A percentile compares a stretch with the other conserved stretches of the same genome.
Evolutionary conservation across 1,140 invertebrate species (phyloP).

Genomic region (Drosophila ambigua): DNA sequence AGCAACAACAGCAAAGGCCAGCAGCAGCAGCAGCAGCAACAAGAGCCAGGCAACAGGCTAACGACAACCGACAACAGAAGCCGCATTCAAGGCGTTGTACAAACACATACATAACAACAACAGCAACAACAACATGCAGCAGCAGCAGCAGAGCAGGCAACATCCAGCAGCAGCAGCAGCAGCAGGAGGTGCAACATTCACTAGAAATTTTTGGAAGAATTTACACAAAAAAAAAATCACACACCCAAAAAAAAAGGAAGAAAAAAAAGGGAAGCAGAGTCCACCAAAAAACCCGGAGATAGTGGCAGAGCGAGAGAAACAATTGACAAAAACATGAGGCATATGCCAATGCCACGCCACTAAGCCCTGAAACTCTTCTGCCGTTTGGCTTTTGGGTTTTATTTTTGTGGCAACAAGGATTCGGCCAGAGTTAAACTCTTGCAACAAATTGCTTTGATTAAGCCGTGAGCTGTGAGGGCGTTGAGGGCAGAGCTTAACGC

Average conservation of each 20-base stretch:
- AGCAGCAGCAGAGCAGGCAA: constrained; percentile 3
- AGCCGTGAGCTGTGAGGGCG: constrained; percentile 57
- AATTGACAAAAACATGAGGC: constrained; percentile 26
- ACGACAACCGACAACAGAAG: constrained; percentile 60
- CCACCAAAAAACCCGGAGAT: neutral
- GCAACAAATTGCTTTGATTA: constrained; percentile 67
- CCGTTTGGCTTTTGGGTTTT: constrained; percentile 16
- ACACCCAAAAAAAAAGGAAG: constrained; percentile 1
- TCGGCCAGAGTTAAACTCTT: constrained; percentile 35
- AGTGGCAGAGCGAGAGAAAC: neutral
- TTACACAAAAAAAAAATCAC: constrained; percentile 20
- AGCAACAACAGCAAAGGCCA: constrained; percentile 54
- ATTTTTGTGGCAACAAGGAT: constrained; percentile 2
- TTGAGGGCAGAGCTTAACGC: constrained; percentile 20
- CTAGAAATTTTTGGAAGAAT: constrained; percentile 44
- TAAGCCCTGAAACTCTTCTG: constrained; percentile 24
- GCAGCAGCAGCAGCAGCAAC: constrained; percentile 37
- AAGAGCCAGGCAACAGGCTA: constrained; percentile 54
- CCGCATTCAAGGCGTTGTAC: constrained; percentile 77
- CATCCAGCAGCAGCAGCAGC: constrained; percentile 16
- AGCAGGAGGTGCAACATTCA: constrained; percentile 13
- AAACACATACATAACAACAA: constrained; percentile 73
- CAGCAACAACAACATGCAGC: constrained; percentile 19
- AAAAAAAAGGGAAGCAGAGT: neutral
- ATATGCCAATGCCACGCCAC: constrained; percentile 25